Conservation (phyloP, 37 sponge, comb jelly and placozoan species). For the Aplysina aerophoba region DNA sequence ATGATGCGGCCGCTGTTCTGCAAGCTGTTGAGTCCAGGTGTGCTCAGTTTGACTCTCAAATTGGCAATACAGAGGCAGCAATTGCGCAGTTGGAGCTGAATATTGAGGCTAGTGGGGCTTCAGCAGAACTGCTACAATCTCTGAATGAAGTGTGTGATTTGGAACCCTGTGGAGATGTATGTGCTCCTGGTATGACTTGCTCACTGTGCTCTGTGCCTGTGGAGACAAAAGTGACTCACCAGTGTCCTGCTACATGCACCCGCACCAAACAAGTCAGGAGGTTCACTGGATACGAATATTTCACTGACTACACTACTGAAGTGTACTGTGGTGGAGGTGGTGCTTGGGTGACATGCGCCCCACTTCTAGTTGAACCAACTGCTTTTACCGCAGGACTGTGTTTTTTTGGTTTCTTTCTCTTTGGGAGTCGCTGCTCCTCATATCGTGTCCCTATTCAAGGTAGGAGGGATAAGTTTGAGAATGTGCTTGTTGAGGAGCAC, state of each 20-base stretch:
- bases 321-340: too few species aligned
- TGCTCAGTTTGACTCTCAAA: not conserved
- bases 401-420: too few species aligned
- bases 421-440: too few species aligned
- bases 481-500: too few species aligned
- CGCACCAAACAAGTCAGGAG: not conserved
- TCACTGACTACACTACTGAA: too few species aligned
- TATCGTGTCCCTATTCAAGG: too few species aligned
- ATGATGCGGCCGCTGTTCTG: not conserved
- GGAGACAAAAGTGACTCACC: not conserved
- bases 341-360: too few species aligned
- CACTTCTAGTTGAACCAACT: too few species aligned
- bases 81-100: not conserved
- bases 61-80: not conserved
- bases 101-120: not conserved
- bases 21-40: not conserved
- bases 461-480: too few species aligned
- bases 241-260: not conserved
- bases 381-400: too few species aligned
- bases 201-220: not conserved
- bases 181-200: not conserved
- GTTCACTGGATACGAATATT: too few species aligned
- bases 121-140: not conserved
- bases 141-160: not conserved
- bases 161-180: not conserved